phyloP scores from a whole-genome alignment of 2,797 vertebrate species.

The Streptopelia turtur region DNA sequence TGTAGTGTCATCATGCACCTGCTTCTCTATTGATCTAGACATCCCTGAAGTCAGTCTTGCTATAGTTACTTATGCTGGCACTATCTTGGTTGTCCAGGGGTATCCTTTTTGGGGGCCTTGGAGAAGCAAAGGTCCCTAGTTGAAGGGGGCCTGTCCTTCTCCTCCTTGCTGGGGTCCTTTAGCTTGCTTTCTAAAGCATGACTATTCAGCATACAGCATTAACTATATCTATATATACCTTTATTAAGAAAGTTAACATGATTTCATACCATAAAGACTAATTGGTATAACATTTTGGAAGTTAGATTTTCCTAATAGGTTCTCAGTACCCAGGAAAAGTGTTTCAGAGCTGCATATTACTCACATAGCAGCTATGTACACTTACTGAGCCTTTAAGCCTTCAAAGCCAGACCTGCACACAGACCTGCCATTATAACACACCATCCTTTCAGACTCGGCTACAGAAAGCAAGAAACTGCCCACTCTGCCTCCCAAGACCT shows the following conservation, averaged over 20 bases:
- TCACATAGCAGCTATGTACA: rapidly evolving
- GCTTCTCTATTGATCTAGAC: not conserved
- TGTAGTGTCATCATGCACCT: not conserved
- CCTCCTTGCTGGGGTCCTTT: not conserved
- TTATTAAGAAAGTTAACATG: not conserved
- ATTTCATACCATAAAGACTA: not conserved
- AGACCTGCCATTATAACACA: too few relatives aligned
- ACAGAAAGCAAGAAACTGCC: not conserved
- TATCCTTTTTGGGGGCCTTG: not conserved
- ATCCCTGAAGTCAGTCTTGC: not conserved
- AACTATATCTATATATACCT: not conserved
- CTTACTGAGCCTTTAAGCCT: not conserved
- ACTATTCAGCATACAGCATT: not conserved
- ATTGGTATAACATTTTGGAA: rapidly evolving
- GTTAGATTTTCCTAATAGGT: not conserved
- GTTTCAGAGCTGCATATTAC: not conserved
- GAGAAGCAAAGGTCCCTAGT: not conserved
- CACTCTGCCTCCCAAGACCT: not conserved
- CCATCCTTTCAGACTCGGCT: rapidly evolving
- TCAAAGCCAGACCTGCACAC: not conserved
- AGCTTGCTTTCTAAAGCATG: not conserved
- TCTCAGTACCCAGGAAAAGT: not conserved
- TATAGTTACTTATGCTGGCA: rapidly evolving
- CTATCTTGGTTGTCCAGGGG: rapidly evolving
- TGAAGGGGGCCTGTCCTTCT: not conserved